phyloP scores from a whole-genome alignment of 2,113 vertebrate genomes.

The Blennius ocellaris region DNA sequence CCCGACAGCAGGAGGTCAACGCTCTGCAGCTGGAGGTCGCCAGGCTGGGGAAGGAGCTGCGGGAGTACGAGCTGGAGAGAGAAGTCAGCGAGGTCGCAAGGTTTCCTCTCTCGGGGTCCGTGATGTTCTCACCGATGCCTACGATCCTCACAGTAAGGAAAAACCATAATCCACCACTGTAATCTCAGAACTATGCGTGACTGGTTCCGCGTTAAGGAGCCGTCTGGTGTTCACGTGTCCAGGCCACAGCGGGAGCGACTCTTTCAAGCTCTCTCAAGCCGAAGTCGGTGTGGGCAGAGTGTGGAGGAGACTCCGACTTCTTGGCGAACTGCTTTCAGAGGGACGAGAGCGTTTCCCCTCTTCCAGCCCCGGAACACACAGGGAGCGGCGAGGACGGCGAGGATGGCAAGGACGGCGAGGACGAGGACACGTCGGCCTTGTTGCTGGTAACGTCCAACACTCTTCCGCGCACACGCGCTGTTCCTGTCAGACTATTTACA shows the following conservation, averaged over 20 bases:
- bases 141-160: constrained; percentile 43
- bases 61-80: constrained; percentile 52
- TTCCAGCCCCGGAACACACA: constrained; percentile 18
- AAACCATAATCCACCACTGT: not conserved
- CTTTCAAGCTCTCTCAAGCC: constrained; percentile 35
- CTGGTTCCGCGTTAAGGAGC: not conserved
- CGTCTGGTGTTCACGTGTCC: constrained; percentile 36
- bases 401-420: constrained; percentile 3
- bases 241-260: constrained; percentile 41
- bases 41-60: constrained; percentile 80
- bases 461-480: not conserved
- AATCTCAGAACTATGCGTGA: not conserved
- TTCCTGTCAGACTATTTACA: constrained; percentile 30
- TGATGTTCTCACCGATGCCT: constrained; percentile 3
- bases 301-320: constrained; percentile 64
- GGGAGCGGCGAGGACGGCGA: constrained; percentile 4
- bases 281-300: constrained; percentile 77
- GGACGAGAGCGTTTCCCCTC: constrained; percentile 36
- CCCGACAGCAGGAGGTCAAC: constrained; percentile 89
- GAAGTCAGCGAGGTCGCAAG: constrained; percentile 28
- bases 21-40: constrained; percentile 72
- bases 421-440: constrained; percentile 33
- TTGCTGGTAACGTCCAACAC: constrained; percentile 58
- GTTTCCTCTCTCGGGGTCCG: constrained; percentile 4
- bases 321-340: constrained; percentile 62